Conservation (phyloP, 2,113 vertebrate genomes). For the Brienomyrus brachyistius region DNA sequence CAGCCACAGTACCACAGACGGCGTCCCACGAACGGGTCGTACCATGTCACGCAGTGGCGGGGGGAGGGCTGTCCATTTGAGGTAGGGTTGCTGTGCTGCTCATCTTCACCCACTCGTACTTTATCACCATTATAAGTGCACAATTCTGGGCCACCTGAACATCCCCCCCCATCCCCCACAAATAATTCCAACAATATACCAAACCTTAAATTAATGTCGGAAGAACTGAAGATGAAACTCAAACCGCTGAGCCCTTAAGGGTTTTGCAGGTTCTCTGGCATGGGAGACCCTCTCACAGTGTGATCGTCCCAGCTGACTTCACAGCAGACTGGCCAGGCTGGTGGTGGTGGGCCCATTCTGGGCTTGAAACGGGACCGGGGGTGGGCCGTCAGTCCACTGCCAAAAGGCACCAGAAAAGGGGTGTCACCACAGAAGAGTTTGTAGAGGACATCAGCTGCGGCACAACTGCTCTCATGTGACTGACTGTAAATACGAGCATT, state of each 20-base stretch:
- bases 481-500: neutral
- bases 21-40: neutral
- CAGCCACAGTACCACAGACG: neutral
- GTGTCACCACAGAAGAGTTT: neutral
- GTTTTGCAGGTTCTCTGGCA: constrained; percentile 7
- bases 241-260: constrained; percentile 17
- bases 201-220: constrained; percentile 28
- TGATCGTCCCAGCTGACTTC: constrained; percentile 32
- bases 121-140: neutral
- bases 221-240: constrained; percentile 22
- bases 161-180: neutral
- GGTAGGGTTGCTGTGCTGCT: constrained; percentile 6
- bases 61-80: neutral
- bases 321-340: constrained; percentile 89
- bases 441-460: neutral
- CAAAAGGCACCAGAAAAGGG: constrained; percentile 22
- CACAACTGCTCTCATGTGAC: neutral
- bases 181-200: constrained; percentile 38
- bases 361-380: constrained; percentile 91
- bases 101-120: neutral
- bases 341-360: constrained; percentile 94
- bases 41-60: neutral
- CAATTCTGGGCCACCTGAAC: neutral
- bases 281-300: constrained; percentile 12
- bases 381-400: constrained; percentile 91